These are phyloP conservation scores for Sakesphorus luctuosus DNA, from an alignment of 2,113 vertebrate genomes.

Conservation along the genomic window DNA sequence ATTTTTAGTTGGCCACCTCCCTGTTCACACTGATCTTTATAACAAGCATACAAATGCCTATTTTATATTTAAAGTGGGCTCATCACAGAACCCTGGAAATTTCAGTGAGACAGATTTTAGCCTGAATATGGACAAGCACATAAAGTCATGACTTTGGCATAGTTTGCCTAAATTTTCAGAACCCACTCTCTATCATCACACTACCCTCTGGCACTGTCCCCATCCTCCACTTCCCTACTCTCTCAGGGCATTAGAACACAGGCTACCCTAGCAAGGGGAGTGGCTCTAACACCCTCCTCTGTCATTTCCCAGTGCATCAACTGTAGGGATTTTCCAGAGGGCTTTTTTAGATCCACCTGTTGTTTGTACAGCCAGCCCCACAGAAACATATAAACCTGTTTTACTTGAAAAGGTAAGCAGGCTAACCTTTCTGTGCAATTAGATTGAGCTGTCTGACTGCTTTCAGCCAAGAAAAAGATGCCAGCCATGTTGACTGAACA, in stretches of 20 bases:
- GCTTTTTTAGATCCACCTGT: conserved; percentile 48
- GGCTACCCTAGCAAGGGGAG: neutral
- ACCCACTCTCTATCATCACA: neutral
- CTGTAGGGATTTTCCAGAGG: conserved; percentile 33
- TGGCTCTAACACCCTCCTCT: neutral
- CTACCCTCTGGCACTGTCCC: neutral
- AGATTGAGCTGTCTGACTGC: conserved; percentile 11
- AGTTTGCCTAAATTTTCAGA: neutral
- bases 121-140: neutral
- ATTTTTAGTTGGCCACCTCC: conserved; percentile 49
- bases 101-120: neutral
- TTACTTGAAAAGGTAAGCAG: conserved; percentile 29
- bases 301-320: neutral
- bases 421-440: neutral
- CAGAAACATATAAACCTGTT: conserved; percentile 44
- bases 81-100: neutral
- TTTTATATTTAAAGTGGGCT: conserved; percentile 13
- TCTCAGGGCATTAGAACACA: neutral
- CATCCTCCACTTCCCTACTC: neutral
- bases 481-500: neutral
- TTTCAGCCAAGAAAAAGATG: neutral
- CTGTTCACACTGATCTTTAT: conserved; percentile 1
- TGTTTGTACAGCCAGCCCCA: conserved; percentile 29
- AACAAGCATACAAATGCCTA: neutral
- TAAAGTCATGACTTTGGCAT: neutral